Base-by-base conservation (phyloP, 2,888 invertebrate species). In the Rhagonycha fulva region DNA sequence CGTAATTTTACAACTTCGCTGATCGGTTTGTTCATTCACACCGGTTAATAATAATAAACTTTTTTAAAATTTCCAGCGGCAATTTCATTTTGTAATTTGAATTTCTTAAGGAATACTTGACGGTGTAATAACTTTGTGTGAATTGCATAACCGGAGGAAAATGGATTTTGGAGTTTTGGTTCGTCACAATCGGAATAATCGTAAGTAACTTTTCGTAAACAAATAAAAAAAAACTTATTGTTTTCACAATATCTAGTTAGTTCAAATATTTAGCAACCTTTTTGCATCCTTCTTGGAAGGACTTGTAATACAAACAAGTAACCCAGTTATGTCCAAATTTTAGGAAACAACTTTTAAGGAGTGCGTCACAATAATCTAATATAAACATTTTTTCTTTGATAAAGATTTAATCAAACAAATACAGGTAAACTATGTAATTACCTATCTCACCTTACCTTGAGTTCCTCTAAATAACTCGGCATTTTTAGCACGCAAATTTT, bases 161-260 rank as follows among this genome's bases (percentile, higher is more conserved):
- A 80, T 82, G 82, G 82, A 82, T 77, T 79, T 81, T 63, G 76
- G 81, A 75, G 76, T 78, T 23, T 70, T 81, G 66, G 72, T 76
- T 23, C 79, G 81, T 72, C 82, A 82, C 72, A 80, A 80, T 70
- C 72, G 80, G 72, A 77, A 77, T 62, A 82, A 82, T 63, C 81
- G 82, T 82, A 81, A 82, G 82, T 81, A 63, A 63, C 23, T 60
- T 28, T 75, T 19, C 19, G 19, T 70, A 68, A 62, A 68, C 69
- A 47, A 7, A 30, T 66, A 66, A 12, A 14, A 14, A 12, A 0
- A 5, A 61, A n/a, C n/a, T 9, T 61, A 61, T 61, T 14, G 14
- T 14, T 61, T 19, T 12, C 14, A 61, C 14, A n/a, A n/a, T n/a
- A n/a, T n/a, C n/a, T n/a, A n/a, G n/a, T n/a, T n/a, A n/a, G n/a